These are phyloP conservation scores for Pardosa pseudoannulata DNA, from an alignment of 2,888 invertebrate genomes.

Conservation along the genomic window DNA sequence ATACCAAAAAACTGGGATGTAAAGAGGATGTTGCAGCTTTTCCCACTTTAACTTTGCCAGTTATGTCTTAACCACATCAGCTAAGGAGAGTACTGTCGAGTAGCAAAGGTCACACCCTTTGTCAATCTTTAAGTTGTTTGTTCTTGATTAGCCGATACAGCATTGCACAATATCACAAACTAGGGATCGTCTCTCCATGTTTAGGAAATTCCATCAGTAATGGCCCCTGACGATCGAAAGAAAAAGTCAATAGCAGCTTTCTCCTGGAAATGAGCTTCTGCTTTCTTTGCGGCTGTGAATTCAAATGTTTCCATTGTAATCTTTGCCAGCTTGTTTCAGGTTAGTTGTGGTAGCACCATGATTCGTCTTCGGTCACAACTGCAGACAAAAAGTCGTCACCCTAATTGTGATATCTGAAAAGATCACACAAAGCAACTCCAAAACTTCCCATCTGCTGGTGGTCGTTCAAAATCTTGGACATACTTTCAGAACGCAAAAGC, in stretches of 20 bases:
- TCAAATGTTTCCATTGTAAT: not conserved
- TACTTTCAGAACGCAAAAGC: not conserved
- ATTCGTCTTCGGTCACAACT: slow-evolving; percentile 9
- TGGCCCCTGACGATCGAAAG: not conserved
- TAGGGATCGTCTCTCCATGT: not conserved
- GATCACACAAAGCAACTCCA: not conserved
- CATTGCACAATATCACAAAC: not conserved
- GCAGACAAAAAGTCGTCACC: slow-evolving; percentile 19
- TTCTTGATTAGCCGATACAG: slow-evolving; percentile 4
- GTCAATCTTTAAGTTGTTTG: not conserved
- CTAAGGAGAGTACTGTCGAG: too few species aligned
- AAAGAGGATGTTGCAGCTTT: slow-evolving; percentile 1
- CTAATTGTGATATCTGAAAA: not conserved
- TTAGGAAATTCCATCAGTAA: not conserved
- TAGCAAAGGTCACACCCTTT: not conserved
- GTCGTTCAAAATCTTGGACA: not conserved
- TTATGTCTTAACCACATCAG: not conserved
- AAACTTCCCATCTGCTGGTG: not conserved
- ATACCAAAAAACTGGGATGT: not conserved
- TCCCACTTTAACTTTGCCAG: not conserved
- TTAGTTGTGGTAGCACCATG: not conserved
- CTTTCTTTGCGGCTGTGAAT: not conserved
- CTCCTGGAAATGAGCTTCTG: not conserved
- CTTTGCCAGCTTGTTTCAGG: slow-evolving; percentile 8
- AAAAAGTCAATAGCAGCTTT: not conserved